Conservation (phyloP, 2,888 invertebrate species). For the Netelia virgata region DNA sequence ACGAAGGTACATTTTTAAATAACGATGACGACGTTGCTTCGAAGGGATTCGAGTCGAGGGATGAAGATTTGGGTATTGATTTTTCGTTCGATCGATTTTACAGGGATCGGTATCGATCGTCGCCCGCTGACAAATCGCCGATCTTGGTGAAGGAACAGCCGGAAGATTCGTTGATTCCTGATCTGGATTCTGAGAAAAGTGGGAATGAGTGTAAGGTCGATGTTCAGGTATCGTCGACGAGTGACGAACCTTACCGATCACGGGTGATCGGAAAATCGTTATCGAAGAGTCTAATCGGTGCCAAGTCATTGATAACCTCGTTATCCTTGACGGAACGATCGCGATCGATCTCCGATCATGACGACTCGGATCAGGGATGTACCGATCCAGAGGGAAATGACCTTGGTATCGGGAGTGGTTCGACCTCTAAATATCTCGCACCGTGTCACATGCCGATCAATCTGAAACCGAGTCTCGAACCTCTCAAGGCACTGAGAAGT, state of each 20-base stretch:
- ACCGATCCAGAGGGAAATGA: slow-evolving; percentile 75
- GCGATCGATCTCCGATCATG: slow-evolving; percentile 69
- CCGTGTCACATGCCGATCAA: slow-evolving; percentile 81
- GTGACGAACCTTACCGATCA: slow-evolving; percentile 13
- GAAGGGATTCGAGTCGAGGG: not conserved
- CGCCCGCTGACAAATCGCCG: not conserved
- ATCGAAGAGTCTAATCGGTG: slow-evolving; percentile 11
- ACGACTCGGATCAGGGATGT: slow-evolving; percentile 73
- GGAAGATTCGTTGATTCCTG: not conserved
- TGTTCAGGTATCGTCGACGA: not conserved
- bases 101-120: not conserved
- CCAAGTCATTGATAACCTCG: slow-evolving; percentile 42
- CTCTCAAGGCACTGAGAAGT: slow-evolving; percentile 77
- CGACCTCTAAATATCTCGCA: slow-evolving; percentile 76
- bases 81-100: slow-evolving; percentile 31
- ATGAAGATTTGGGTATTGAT: not conserved
- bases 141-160: not conserved
- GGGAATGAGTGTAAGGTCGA: not conserved
- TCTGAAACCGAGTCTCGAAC: slow-evolving; percentile 79
- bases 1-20: not conserved
- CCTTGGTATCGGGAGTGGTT: slow-evolving; percentile 66
- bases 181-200: not conserved
- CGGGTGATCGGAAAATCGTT: slow-evolving; percentile 2
- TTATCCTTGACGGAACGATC: slow-evolving; percentile 63
- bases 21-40: not conserved